A percentile compares a stretch with the other conserved stretches of the same genome.
phyloP scores from a whole-genome alignment of 2,113 vertebrate genomes.

The Xiphias gladius region DNA sequence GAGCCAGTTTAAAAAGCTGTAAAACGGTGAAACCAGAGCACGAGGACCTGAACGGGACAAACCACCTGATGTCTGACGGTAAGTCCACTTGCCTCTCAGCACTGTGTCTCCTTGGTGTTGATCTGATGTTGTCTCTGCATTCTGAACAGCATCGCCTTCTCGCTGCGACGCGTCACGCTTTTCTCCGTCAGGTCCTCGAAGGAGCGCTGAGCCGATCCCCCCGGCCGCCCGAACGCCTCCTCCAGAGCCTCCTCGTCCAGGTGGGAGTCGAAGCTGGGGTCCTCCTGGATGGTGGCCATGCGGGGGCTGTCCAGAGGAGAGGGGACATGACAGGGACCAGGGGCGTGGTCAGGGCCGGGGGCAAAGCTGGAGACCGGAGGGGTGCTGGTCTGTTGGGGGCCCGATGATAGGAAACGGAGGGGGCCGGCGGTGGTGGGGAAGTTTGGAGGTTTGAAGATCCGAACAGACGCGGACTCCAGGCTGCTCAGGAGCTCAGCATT shows the following conservation, averaged over 20 bases:
- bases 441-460: slow-evolving; percentile 89
- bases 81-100: slow-evolving; percentile 78
- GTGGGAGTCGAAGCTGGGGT: slow-evolving; percentile 90
- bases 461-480: slow-evolving; percentile 92
- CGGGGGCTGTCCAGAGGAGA: slow-evolving; percentile 84
- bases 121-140: slow-evolving; percentile 88
- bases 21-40: neutral
- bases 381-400: slow-evolving; percentile 66
- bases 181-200: slow-evolving; percentile 94
- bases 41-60: neutral
- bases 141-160: slow-evolving; percentile 82
- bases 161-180: slow-evolving; percentile 74
- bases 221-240: slow-evolving; percentile 89
- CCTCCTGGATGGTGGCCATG: slow-evolving; percentile 97
- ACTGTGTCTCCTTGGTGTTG: slow-evolving; percentile 94
- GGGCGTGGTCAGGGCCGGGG: neutral
- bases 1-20: neutral
- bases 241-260: slow-evolving; percentile 87
- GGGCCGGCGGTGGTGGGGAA: slow-evolving; percentile 50
- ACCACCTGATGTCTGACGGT: too few species aligned
- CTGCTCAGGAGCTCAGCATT: slow-evolving; percentile 95
- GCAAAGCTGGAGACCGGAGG: slow-evolving; percentile 34
- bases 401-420: slow-evolving; percentile 82
- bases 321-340: neutral
- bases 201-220: slow-evolving; percentile 84